Base-by-base conservation (phyloP, 1,140 invertebrate genomes). In the Brachionus asplanchnoidis region DNA sequence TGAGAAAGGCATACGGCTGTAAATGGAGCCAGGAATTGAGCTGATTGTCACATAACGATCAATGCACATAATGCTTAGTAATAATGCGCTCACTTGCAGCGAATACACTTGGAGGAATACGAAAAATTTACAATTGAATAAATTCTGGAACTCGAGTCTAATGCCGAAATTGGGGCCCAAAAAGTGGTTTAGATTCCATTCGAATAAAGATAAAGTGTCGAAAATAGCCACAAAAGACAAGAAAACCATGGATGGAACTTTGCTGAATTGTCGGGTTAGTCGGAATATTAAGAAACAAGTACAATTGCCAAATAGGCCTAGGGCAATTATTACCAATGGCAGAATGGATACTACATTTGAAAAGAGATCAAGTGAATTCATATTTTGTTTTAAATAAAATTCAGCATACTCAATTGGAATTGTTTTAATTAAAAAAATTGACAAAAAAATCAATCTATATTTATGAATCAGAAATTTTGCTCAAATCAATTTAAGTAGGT, bases 151-250 rank as follows among this genome's bases (percentile, higher is more conserved):
- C 23, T 44, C 36, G 11, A 82, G 7, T 23, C 20, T 42, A 32
- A 65, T 28, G 12, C 42, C 40, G 17, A 60, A 82, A 82, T 60
- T 82, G 0, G 23, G 17, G 8, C 3, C 5, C 4, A 82, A 36
- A 28, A 42, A 82, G 40, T 68, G 53, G 53, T 82, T 82, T 0
- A 82, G 32, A 44, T 82, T 82, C 53, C 53, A 82, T 40, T 23
- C 53, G 60, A 82, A 82, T 14, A 82, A 20, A 17, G 50, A 65
- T 11, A 44, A 11, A 3, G 79, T 82, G 28, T 82, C 79, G 17
- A 65, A 44, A 20, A 82, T 23, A 20, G 79, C 53, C 17, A 60
- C 36, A 44, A 82, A 65, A 23, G 65, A 65, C 7, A 82, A 28
- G 44, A 42, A 82, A 2, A 82, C 65, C 53, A 68, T 82, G 2